These are phyloP conservation scores for Tachysurus vachellii DNA, from an alignment of 2,113 vertebrate genomes.

Conservation along the genomic window DNA sequence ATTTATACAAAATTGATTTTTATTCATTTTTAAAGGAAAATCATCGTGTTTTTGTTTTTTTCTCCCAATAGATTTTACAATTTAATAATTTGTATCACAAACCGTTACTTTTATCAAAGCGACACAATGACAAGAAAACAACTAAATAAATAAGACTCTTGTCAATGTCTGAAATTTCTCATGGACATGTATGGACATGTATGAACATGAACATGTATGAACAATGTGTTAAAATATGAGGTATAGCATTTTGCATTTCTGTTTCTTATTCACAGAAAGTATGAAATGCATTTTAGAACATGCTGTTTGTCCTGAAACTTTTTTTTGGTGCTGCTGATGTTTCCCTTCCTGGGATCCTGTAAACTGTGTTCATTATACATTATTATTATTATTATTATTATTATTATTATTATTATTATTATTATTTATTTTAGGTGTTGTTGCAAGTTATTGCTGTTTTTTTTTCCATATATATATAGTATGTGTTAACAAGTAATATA, in stretches of 20 bases:
- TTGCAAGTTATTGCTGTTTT: not conserved
- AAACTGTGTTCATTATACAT: not conserved
- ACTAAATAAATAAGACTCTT: not conserved
- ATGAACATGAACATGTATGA: too few species aligned
- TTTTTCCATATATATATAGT: too few species aligned
- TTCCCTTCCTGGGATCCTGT: not conserved
- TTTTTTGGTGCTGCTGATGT: not conserved
- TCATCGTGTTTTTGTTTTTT: too few species aligned
- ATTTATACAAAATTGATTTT: too few species aligned
- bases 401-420: too few species aligned
- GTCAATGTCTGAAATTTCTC: not conserved
- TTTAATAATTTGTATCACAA: too few species aligned
- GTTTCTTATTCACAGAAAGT: not conserved
- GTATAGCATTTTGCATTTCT: not conserved
- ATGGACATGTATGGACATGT: not conserved
- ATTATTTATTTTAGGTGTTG: not conserved
- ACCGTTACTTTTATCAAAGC: not conserved
- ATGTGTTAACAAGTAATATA: too few species aligned
- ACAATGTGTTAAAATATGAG: not conserved
- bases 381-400: too few species aligned
- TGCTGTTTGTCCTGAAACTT: not conserved
- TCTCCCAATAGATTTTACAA: too few species aligned
- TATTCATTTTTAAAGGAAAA: too few species aligned
- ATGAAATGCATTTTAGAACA: not conserved
- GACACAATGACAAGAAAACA: not conserved